Evolutionary conservation across 2,888 invertebrate species (phyloP), one percentile per base, ranked within the genome.

Genomic region (Perithous albicinctus): DNA sequence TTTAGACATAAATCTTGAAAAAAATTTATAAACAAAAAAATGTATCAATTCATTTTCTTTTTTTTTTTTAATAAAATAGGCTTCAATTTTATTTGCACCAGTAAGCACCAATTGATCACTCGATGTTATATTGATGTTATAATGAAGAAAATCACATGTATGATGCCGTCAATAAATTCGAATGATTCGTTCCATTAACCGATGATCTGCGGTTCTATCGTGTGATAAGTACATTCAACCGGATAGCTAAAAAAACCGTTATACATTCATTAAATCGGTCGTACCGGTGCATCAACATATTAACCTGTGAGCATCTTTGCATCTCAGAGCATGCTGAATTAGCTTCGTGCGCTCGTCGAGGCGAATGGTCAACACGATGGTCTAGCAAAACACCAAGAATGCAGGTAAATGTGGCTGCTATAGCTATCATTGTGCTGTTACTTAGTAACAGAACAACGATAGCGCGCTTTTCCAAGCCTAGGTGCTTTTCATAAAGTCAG

Each of bases 181-280:
- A 8, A 48, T 15, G 7, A 18, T 20, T 48, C 20, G 1, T 20
- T 48, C 48, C 48, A 48, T 51, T 51, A 51, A 23, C 20, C 12
- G 23, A 51, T 2, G 51, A 7, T 0, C 3, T 23, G 23, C 2
- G 51, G 3, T 63, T 61, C 61, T 35, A 35, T 32, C 15, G 61
- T 12, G 61, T 20, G 61, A 48, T 38, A 73, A 73, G 48, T 48
- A 63, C 35, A 38, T 48, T 10, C 10, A 63, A 43, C 35, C 23
- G 12, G 10, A 23, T 23, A 12, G 10, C 51, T 20, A 23, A 18
- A 38, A 32, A 35, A 41, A 32, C 66, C 66, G 66, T 48, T 66
- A 66, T 32, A 32, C 66, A 32, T 66, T 29, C 66, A 32, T 66
- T 29, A 32, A 48, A 66, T 66, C 48, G 66, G 46, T 18, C 23